Percentiles rank a stretch among this genome's conserved stretches.
phyloP scores from a whole-genome alignment of 2,113 vertebrate genomes.

The Anas platyrhynchos region DNA sequence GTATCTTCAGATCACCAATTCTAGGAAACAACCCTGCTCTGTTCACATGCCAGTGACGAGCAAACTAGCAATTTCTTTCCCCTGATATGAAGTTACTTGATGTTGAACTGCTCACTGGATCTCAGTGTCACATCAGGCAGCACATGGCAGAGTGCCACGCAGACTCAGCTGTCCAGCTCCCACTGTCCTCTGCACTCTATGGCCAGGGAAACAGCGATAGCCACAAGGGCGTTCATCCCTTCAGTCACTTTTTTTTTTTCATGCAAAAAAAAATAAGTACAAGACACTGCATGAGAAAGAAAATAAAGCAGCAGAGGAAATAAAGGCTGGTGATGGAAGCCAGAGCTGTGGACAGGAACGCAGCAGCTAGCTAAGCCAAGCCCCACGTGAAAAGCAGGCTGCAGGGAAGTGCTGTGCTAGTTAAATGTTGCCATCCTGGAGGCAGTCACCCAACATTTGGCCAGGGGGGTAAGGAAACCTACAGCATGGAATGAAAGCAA shows the following conservation, averaged over 20 bases:
- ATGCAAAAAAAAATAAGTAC: not conserved
- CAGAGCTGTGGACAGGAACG: not conserved
- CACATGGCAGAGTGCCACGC: not conserved
- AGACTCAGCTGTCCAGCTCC: fast-evolving
- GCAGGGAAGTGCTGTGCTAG: not conserved
- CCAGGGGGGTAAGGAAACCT: not conserved
- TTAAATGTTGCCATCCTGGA: not conserved
- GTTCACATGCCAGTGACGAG: not conserved
- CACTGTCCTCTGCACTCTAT: not conserved
- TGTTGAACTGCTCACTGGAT: fast-evolving
- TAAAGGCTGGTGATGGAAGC: not conserved
- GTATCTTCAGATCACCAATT: not conserved
- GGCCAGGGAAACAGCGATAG: not conserved
- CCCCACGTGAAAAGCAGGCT: not conserved
- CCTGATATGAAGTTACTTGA: not conserved
- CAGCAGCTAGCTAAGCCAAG: not conserved
- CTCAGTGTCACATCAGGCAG: fast-evolving
- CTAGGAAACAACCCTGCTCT: not conserved
- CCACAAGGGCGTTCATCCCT: not conserved
- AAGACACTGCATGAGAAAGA: not conserved
- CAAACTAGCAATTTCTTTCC: not conserved
- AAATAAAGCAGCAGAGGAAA: not conserved
- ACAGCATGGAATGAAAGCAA: not conserved
- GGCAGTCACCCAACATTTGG: not conserved
- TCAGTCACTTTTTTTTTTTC: not conserved